A percentile compares a stretch with the other conserved stretches of the same genome.
Conservation (phyloP, 2,797 vertebrate species). For the Epinephelus malabaricus region DNA sequence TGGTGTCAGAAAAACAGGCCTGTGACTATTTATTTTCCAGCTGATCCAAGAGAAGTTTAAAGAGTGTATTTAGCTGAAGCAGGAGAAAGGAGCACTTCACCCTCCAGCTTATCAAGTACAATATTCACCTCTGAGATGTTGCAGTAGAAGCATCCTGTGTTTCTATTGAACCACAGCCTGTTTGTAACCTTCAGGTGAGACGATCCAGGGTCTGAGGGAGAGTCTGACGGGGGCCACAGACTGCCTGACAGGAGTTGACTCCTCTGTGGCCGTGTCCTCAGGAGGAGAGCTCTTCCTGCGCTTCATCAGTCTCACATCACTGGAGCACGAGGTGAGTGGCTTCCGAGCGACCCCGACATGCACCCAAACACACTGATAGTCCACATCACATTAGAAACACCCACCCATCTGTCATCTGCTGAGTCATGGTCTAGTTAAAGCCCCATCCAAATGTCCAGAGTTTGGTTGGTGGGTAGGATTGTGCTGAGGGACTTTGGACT, state of each 20-base stretch:
- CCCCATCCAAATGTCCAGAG: too few relatives aligned
- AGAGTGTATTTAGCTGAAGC: too few relatives aligned
- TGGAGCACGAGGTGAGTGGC: constrained; percentile 90
- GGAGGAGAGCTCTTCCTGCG: constrained; percentile 97
- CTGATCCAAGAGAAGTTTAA: too few relatives aligned
- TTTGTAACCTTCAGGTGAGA: constrained; percentile 87
- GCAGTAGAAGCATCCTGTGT: not conserved
- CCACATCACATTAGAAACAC: not conserved
- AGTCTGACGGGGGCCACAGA: constrained; percentile 91
- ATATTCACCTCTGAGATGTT: not conserved
- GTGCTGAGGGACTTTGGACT: too few relatives aligned
- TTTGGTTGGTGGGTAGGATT: too few relatives aligned
- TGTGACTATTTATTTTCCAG: too few relatives aligned
- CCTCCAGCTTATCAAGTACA: too few relatives aligned
- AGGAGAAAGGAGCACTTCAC: too few relatives aligned
- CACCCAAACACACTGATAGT: not conserved
- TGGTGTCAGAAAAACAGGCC: too few relatives aligned
- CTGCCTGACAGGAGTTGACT: constrained; percentile 91
- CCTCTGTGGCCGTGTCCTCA: constrained; percentile 96
- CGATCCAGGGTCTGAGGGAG: constrained; percentile 93
- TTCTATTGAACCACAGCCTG: accelerated
- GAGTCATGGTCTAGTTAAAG: too few relatives aligned
- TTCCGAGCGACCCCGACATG: not conserved
- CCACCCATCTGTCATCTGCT: too few relatives aligned
- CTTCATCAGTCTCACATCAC: constrained; percentile 96